These are phyloP conservation scores for Notamacropus eugenii DNA, from an alignment of 2,797 vertebrate genomes.

Conservation along the genomic window DNA sequence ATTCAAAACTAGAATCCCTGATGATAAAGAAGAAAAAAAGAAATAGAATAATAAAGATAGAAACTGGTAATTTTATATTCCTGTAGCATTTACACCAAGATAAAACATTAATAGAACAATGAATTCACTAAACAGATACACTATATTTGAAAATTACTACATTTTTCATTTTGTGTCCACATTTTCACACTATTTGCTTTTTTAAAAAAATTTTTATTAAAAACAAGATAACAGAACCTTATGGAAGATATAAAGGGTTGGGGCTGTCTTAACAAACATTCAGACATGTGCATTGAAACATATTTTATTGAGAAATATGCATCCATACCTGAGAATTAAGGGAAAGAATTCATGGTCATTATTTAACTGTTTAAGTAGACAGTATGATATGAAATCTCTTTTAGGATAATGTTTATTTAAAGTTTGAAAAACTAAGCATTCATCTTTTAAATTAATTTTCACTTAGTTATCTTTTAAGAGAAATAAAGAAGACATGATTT, in stretches of 20 bases:
- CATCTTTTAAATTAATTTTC: neutral
- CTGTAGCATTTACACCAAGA: conserved; percentile 14
- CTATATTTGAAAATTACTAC: neutral
- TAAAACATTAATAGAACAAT: neutral
- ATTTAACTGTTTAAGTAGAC: conserved; percentile 7
- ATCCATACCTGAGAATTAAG: conserved; percentile 38
- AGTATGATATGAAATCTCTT: conserved; percentile 16
- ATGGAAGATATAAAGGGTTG: conserved; percentile 18
- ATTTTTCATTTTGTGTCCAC: neutral
- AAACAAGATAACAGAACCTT: conserved; percentile 40
- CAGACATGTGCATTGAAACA: neutral
- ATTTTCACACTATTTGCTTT: conserved; percentile 11
- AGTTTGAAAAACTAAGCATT: neutral
- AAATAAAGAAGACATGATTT: conserved; percentile 30
- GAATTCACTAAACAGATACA: neutral
- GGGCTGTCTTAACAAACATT: conserved; percentile 7
- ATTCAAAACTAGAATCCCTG: conserved; percentile 21
- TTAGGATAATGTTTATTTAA: neutral
- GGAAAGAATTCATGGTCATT: conserved; percentile 7
- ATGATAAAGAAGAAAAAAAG: neutral
- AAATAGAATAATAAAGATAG: conserved; percentile 40
- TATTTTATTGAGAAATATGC: conserved; percentile 8
- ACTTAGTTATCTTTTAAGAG: conserved; percentile 24
- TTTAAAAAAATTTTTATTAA: neutral
- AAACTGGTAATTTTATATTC: conserved; percentile 20